Base-by-base conservation (phyloP, 2,888 invertebrate species). In the Hydriomena furcata region DNA sequence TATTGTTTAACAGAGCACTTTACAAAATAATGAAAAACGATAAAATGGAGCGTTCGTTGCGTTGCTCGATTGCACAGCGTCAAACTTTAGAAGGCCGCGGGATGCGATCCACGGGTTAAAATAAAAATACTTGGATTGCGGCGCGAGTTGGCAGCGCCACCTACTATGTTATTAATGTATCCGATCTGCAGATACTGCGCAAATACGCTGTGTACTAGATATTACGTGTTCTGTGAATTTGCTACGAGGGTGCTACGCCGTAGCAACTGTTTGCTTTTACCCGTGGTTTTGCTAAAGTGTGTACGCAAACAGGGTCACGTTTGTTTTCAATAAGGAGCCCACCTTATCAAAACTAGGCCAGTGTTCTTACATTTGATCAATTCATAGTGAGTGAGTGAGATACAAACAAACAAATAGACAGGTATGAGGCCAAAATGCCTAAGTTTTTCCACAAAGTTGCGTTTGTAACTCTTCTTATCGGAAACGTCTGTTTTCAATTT, bases 201-300 rank as follows among this genome's bases (percentile, higher is more conserved):
- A 21, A 24, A 24, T 24, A 36, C 36, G 12, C n/a, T n/a, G n/a
- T n/a, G n/a, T 8, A 24, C n/a, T 12, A 36, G 10, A 25, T 35
- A 23, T n/a, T 12, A 13, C 12, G 13, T 25, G 23, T 1, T 20
- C 35, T 35, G 35, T 23, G 11, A 8, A 25, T 25, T 3, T 8
- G 31, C 31, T 34, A 34, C 34, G 34, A n/a, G 5, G n/a, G 8
- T 21, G 34, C 34, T 34, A 34, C 34, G 34, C 20, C 20, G 34
- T 34, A 31, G 31, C 28, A 23, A 11, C 30, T 30, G 11, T 30
- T 31, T 13, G 13, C 4, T 13, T 13, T 30, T 13, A 7, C 7
- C n/a, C n/a, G 31, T 2, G 31, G 13, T 13, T 31, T 31, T 31
- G n/a, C 13, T 7, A 4, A 31, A 31, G 12, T 31, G 12, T 17